Base-by-base conservation (phyloP, 2,113 vertebrate genomes). In the Rattus rattus region DNA sequence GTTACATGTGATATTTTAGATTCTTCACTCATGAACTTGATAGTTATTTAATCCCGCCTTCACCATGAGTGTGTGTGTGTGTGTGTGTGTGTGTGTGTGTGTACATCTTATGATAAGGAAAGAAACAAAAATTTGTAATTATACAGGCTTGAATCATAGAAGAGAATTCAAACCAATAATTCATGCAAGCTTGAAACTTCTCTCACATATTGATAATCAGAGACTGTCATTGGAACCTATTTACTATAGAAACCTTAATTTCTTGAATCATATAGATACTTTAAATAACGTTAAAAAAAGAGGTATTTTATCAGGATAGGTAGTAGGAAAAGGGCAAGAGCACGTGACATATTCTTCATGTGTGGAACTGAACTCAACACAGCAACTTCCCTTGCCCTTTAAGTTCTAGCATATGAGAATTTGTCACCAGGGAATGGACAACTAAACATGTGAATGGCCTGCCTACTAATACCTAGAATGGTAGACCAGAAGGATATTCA, bases 101-200 rank as follows among this genome's bases (percentile, higher is more conserved):
- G 84, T 70, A 39, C 26, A 13, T 67, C 52, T 88, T 47, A 96
- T 80, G 30, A 20, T 91, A 94, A 92, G n/a, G 77, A 19, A 92
- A 20, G 47, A 26, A 52, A 47, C 5, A 59, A 88, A 80, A 86
- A 30, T 52, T 20, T 61, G 20, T 52, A 91, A 88, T 52, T 76
- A 39, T 54, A 24, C 5, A 49, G 43, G 12, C 24, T 69, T 72
- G 65, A 83, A 76, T 76, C 90, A 73, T 47, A 54, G 75, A 63
- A 16, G 11, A n/a, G 30, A 72, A 79, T 83, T 92, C 5, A 67
- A 76, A 59, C 11, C 19, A 63, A 14, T 88, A 39, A 86, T 92
- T 22, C 76, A 28, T 61, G 11, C 5, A 90, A 87, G 30, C 19
- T 93, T 92, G 39, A 61, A 47, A 72, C 2, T 59, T 81, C 61